These are phyloP conservation scores for Bradysia coprophila DNA, from an alignment of 1,140 invertebrate species.

Conservation along the genomic window DNA sequence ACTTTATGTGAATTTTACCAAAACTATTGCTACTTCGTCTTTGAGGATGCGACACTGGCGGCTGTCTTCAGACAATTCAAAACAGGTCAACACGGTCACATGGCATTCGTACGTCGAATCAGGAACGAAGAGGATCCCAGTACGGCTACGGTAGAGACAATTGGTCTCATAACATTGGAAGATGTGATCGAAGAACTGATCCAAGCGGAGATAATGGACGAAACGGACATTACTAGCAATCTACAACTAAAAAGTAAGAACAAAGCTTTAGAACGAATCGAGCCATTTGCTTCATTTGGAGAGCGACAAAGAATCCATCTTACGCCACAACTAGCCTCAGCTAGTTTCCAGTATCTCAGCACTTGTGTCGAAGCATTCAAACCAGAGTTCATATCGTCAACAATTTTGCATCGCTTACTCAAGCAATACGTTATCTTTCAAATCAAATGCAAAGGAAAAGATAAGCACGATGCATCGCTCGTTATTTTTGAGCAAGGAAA, in stretches of 20 bases:
- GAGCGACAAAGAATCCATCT: slow-evolving; percentile 57
- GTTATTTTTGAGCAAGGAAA: slow-evolving; percentile 71
- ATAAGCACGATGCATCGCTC: slow-evolving; percentile 45
- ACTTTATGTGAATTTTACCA: slow-evolving; percentile 94
- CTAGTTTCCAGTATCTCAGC: slow-evolving; percentile 85
- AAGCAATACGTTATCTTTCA: slow-evolving; percentile 81
- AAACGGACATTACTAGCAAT: slow-evolving; percentile 82
- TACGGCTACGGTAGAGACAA: slow-evolving; percentile 80
- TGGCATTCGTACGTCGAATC: slow-evolving; percentile 78
- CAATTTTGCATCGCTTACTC: slow-evolving; percentile 68
- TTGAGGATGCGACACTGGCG: slow-evolving; percentile 87
- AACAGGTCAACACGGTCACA: slow-evolving; percentile 76
- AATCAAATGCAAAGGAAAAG: slow-evolving; percentile 64
- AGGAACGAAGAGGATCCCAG: slow-evolving; percentile 73
- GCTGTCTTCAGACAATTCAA: slow-evolving; percentile 95
- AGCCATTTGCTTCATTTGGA: slow-evolving; percentile 69
- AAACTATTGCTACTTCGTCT: slow-evolving; percentile 90
- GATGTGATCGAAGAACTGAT: slow-evolving; percentile 92
- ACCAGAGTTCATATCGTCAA: slow-evolving; percentile 64
- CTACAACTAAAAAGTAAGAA: slow-evolving; percentile 58
- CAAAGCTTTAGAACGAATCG: slow-evolving; percentile 44
- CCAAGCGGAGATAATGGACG: slow-evolving; percentile 85
- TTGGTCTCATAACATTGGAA: slow-evolving; percentile 81
- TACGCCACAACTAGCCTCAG: slow-evolving; percentile 79
- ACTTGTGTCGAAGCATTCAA: slow-evolving; percentile 84